phyloP scores from a whole-genome alignment of 2,888 invertebrate genomes.

The Agrochola litura region DNA sequence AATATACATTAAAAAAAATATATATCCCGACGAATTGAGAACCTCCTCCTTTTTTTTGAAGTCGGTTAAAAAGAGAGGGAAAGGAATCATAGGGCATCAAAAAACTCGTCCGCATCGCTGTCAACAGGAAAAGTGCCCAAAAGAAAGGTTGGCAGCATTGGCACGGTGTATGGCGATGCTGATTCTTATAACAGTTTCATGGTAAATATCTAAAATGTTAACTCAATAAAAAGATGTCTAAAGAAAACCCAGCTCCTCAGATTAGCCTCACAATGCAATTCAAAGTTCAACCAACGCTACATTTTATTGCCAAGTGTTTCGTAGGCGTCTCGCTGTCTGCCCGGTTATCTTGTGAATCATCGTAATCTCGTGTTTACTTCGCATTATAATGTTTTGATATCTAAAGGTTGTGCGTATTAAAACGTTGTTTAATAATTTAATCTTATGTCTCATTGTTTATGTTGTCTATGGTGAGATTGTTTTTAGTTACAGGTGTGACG shows the following conservation, averaged over 20 bases:
- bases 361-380: conserved; percentile 39
- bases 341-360: conserved; percentile 57
- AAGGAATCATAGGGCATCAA: not conserved
- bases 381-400: conserved; percentile 29
- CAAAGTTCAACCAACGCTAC: conserved; percentile 64
- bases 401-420: conserved; percentile 37
- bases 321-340: conserved; percentile 60
- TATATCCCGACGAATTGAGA: too few relatives aligned
- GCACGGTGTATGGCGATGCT: not conserved
- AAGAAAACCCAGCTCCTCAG: conserved; percentile 1
- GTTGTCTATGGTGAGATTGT: conserved; percentile 5
- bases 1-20: too few relatives aligned
- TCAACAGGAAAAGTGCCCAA: not conserved
- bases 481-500: conserved; percentile 1
- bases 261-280: conserved; percentile 46
- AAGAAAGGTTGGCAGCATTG: not conserved
- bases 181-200: not conserved
- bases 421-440: conserved; percentile 7
- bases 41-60: too few relatives aligned
- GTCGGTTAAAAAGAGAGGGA: too few relatives aligned
- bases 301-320: conserved; percentile 54
- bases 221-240: conserved; percentile 11
- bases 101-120: not conserved
- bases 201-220: not conserved
- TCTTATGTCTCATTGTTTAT: conserved; percentile 1